Base-by-base conservation (phyloP, 2,113 vertebrate genomes). In the Hippocampus mohnikei region DNA sequence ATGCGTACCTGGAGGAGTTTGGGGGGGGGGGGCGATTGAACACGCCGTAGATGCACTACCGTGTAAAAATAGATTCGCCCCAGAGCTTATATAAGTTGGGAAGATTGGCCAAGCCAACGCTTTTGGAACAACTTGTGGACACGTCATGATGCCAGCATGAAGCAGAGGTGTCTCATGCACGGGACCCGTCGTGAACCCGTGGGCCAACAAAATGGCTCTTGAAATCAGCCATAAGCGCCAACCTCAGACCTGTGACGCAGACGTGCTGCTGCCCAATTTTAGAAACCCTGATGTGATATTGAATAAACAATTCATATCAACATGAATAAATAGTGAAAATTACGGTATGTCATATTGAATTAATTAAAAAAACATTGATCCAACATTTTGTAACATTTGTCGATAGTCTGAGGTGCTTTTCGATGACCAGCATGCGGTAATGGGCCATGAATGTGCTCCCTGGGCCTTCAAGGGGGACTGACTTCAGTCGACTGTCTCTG, bases 1-100 rank as follows among this genome's bases (percentile, higher is more conserved):
- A 15, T 40, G 65, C 53, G 53, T 65, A 89, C 81, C 84, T 85
- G 82, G 70, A 85, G 79, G 70, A n/a, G 72, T 63, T 33, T 65
- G 23, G 70, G 23, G 20, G 40, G 70, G 58, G 65, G 56, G 78
- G 71, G 68, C 25, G 67, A 25, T 74, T 53, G 65, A 71, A 61
- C 70, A 62, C 48, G 7, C 1, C 0, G 12, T 41, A 40, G 55
- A 50, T 37, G 40, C 65, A 41, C 61, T 66, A 59, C 72, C 50
- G 72, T 76, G 71, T 67, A 68, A 70, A 74, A 76, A 74, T 40
- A 8, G 6, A 76, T 53, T 69, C 1, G 7, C 66, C 71, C 71
- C 75, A 71, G 75, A 27, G 70, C 74, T 81, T 84, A 73, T 74
- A 33, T 73, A 71, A 82, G 50, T 73, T 61, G 55, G 9, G 58